A percentile compares a stretch with the other conserved stretches of the same genome.
These are phyloP conservation scores for Erythrocercus mccallii DNA, from an alignment of 2,113 vertebrate species.

Conservation along the genomic window DNA sequence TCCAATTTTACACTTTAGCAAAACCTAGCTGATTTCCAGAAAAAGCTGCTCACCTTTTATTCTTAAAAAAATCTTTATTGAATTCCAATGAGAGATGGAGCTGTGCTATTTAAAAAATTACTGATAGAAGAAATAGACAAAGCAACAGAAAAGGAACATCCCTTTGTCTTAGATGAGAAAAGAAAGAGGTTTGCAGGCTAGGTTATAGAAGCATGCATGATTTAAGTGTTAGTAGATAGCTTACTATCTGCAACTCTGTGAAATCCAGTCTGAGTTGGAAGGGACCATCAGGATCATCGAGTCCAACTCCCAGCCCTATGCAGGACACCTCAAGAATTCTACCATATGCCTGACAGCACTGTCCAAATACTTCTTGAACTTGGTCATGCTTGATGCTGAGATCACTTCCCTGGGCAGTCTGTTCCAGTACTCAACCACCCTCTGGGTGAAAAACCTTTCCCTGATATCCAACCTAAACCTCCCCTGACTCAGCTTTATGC, in stretches of 20 bases:
- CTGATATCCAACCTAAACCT: too few relatives aligned
- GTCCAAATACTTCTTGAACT: neutral
- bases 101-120: neutral
- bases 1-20: neutral
- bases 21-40: neutral
- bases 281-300: accelerated
- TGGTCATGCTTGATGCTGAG: too few relatives aligned
- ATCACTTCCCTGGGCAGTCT: neutral
- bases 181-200: accelerated
- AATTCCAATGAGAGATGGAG: neutral
- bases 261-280: neutral
- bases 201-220: neutral
- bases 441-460: neutral
- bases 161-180: neutral
- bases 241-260: neutral
- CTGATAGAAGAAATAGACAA: neutral
- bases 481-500: neutral
- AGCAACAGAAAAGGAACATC: neutral
- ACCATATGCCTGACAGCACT: too few relatives aligned
- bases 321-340: neutral
- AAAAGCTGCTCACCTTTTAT: neutral
- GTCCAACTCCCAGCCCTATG: neutral
- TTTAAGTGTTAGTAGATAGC: neutral
- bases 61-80: neutral
- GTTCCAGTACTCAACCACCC: neutral